Evolutionary conservation across 1,140 invertebrate genomes (phyloP).

Genomic region (Zelostemma sp.): DNA sequence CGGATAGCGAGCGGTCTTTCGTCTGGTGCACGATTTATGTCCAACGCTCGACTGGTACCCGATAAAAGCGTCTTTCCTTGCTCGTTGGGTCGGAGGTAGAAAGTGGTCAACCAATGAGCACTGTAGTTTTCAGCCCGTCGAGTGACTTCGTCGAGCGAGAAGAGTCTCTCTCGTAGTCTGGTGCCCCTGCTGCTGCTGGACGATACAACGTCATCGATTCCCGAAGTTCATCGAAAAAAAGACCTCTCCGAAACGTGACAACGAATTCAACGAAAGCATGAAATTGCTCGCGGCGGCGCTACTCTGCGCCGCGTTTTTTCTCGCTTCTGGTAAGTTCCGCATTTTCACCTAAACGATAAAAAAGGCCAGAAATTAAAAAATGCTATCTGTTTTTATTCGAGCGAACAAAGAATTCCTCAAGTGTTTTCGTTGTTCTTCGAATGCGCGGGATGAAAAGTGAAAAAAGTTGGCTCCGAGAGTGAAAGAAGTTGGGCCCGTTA

Average conservation of each 20-base stretch:
- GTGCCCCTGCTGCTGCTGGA: slow-evolving; percentile 41
- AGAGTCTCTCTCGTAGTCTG: slow-evolving; percentile 43
- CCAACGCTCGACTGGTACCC: slow-evolving; percentile 39
- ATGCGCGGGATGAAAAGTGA: slow-evolving; percentile 10
- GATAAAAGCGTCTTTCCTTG: slow-evolving; percentile 60
- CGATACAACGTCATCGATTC: slow-evolving; percentile 17
- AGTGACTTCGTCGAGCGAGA: slow-evolving; percentile 45
- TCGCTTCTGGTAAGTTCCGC: slow-evolving; percentile 50
- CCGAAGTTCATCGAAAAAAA: slow-evolving; percentile 13
- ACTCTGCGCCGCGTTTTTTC: slow-evolving; percentile 49
- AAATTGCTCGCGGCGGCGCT: slow-evolving; percentile 48
- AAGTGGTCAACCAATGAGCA: slow-evolving; percentile 67
- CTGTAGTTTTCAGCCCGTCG: slow-evolving; percentile 50
- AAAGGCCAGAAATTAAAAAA: too few relatives aligned
- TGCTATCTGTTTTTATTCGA: too few relatives aligned
- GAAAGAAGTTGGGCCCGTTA: not conserved
- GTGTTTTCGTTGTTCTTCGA: too few relatives aligned
- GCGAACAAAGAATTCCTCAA: too few relatives aligned
- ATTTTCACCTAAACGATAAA: not conserved
- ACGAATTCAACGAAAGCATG: slow-evolving; percentile 42
- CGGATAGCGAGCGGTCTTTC: not conserved
- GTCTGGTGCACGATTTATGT: slow-evolving; percentile 26
- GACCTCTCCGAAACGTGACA: too few relatives aligned
- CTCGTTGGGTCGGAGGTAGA: slow-evolving; percentile 57
- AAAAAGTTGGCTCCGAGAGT: not conserved